Evolutionary conservation across 2,113 vertebrate genomes (phyloP), one percentile per base, ranked within the genome.

Genomic region (Euleptes europaea): DNA sequence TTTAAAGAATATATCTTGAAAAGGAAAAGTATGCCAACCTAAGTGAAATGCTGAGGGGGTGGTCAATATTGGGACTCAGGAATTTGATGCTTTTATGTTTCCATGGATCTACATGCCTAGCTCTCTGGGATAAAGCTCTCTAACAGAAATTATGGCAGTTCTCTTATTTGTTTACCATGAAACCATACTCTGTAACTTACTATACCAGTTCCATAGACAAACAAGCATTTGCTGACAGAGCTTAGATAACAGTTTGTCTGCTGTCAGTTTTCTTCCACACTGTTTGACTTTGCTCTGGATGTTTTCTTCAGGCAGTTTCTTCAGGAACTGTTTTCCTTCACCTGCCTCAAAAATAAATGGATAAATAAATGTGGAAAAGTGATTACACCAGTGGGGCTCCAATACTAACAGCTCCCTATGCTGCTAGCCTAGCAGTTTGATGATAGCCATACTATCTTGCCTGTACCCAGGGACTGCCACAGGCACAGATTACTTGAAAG

Each of bases 261-360:
- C 31, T 49, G 1, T n/a, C 70, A 54, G 26, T 31, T 87, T 70
- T 49, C 66, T 1, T 33, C 78, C 10, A 13, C 0, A 35, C n/a
- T 19, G 15, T 74, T 35, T 5, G 15, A 47, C 10, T 67, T 51
- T 13, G 60, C 2, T 76, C 35, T 54, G 42, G 71, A 35, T 0
- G 13, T 82, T 86, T 86, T 82, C 17, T 33, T 44, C 33, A 38
- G 13, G 2, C 10, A 35, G 3, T 80, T 91, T 69, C 33, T 87
- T 82, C 1, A 0, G 71, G 86, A 81, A 31, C 1, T 28, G 26
- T 38, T 88, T 80, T 82, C n/a, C 47, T 85, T 79, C 47, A 44
- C 23, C 13, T 84, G 35, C 5, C 35, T 87, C 19, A 80, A 40
- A 89, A 71, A 33, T 8, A 23, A 71, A 82, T 78, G 35, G 9